Base-by-base conservation (phyloP, 2,888 invertebrate genomes). In the Micoletzkya japonica region DNA sequence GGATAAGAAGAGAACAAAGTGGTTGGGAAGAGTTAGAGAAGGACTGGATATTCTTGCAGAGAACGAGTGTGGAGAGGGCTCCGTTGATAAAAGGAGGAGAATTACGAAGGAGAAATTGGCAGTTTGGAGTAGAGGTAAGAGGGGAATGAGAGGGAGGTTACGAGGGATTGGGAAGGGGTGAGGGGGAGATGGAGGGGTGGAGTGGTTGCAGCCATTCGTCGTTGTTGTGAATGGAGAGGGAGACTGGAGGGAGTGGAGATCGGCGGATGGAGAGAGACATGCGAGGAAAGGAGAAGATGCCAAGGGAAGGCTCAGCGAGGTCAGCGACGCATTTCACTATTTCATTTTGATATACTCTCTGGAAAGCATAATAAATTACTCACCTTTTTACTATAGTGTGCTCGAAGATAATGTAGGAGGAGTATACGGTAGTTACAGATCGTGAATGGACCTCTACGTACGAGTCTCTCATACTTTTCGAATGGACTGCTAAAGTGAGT, bases 231-330 rank as follows among this genome's bases (percentile, higher is more conserved):
- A 4, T 26, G 28, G 34, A 34, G 28, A 39, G 44, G 20, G 60
- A 44, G 60, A 60, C 44, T 60, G 7, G 44, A 44, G 26, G 34
- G 64, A 66, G n/a, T 66, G 64, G 64, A 66, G 64, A 66, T 54
- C 54, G 24, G 26, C 54, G 0, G 64, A 66, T 37, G 64, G 64
- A 24, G 54, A 66, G 37, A 66, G 54, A 66, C 64, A 66, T 37
- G 24, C 32, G 28, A n/a, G 24, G 37, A 37, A 54, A 32, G 54
- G 54, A 32, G 44, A 32, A 66, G 64, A 54, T n/a, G 37, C 36
- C 36, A 37, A 37, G 37, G 54, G 64, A 30, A 66, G 54, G 44
- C 30, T 52, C 36, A 66, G 20, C 10, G 20, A 14, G 44, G 44
- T 44, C 44, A 44, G 44, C 20, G 10, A 20, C 10, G 44, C n/a